Conservation (phyloP, 2,113 vertebrate genomes). For the Chionodraco myersi region DNA sequence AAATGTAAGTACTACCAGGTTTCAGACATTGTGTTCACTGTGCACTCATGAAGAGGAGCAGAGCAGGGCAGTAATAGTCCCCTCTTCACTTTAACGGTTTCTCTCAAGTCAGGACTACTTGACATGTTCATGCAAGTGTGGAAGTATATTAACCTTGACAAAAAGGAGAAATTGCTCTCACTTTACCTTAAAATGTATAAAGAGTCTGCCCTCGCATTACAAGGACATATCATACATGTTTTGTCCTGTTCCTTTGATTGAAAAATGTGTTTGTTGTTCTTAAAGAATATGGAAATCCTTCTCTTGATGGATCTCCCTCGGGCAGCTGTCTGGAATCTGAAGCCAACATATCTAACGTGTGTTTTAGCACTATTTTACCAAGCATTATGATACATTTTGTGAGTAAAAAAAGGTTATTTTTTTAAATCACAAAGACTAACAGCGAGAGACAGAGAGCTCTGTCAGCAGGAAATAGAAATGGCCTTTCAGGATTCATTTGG, state of each 20-base stretch:
- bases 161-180: constrained; percentile 6
- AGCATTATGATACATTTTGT: constrained; percentile 23
- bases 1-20: neutral
- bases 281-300: constrained; percentile 49
- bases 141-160: constrained; percentile 37
- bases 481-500: constrained; percentile 54
- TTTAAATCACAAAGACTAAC: constrained; percentile 2
- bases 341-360: constrained; percentile 28
- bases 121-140: constrained; percentile 26
- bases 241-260: constrained; percentile 13
- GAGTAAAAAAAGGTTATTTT: neutral
- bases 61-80: constrained; percentile 14
- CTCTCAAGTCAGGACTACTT: constrained; percentile 18
- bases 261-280: constrained; percentile 42
- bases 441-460: constrained; percentile 12
- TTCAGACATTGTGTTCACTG: neutral
- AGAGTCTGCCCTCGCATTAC: constrained; percentile 13
- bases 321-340: constrained; percentile 41
- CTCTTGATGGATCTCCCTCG: constrained; percentile 36
- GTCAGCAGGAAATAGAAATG: constrained; percentile 58
- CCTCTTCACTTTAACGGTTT: constrained; percentile 16
- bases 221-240: constrained; percentile 28
- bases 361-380: constrained; percentile 40
- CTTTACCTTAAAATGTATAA: constrained; percentile 18
- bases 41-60: constrained; percentile 4